Conservation (phyloP, 2,888 invertebrate genomes). For the Isotomurus palustris region DNA sequence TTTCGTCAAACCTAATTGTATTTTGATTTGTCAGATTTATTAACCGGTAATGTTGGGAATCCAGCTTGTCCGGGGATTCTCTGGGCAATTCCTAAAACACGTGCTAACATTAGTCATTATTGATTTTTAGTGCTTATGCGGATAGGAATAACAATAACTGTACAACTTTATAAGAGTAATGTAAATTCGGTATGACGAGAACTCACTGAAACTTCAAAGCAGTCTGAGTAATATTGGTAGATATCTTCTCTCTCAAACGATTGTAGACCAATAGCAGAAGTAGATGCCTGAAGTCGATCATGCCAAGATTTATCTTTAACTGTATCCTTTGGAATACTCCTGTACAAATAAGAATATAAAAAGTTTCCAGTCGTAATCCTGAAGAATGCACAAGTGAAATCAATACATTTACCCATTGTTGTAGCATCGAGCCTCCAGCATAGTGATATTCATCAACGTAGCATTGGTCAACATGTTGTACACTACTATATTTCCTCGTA, state of each 20-base stretch:
- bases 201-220: conserved; percentile 19
- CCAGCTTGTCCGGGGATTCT: conserved; percentile 10
- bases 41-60: conserved; percentile 12
- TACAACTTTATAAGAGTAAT: too few species aligned
- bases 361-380: not conserved
- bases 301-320: conserved; percentile 19
- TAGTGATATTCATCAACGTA: conserved; percentile 14
- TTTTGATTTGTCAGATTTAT: conserved; percentile 39
- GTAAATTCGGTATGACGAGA: not conserved
- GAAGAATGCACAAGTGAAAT: not conserved
- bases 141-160: too few species aligned
- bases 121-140: not conserved
- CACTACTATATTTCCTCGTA: conserved; percentile 39
- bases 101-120: not conserved
- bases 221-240: conserved; percentile 32
- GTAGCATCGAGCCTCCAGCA: conserved; percentile 26
- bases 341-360: not conserved
- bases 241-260: conserved; percentile 26
- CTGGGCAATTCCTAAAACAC: not conserved
- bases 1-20: conserved; percentile 21
- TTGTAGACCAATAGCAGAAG: conserved; percentile 6
- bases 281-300: conserved; percentile 7
- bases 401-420: conserved; percentile 19
- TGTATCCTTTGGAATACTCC: not conserved
- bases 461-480: conserved; percentile 37